phyloP scores from a whole-genome alignment of 2,797 vertebrate species.

The Salarias fasciatus region DNA sequence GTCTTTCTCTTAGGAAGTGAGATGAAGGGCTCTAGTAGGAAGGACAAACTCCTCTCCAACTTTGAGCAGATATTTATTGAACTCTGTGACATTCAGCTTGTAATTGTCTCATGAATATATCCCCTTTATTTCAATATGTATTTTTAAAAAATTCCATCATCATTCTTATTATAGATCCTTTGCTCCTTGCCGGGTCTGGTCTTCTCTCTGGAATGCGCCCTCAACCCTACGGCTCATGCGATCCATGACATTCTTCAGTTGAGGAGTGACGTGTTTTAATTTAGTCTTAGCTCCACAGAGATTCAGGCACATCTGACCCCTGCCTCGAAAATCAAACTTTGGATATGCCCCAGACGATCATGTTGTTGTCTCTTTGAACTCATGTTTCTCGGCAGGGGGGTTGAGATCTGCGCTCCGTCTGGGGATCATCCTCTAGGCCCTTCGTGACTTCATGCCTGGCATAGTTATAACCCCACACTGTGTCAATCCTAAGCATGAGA shows the following conservation, averaged over 20 bases:
- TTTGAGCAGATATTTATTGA: slow-evolving; percentile 9
- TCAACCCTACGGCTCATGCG: background rate
- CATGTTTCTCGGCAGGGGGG: slow-evolving; percentile 49
- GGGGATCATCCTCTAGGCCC: slow-evolving; percentile 58
- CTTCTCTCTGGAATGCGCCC: background rate
- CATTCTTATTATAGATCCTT: background rate
- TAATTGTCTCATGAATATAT: background rate
- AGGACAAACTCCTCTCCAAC: slow-evolving; percentile 14
- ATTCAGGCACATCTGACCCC: slow-evolving; percentile 7
- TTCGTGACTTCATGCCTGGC: slow-evolving; percentile 66
- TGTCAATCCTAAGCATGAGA: slow-evolving; percentile 68
- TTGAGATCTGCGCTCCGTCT: slow-evolving; percentile 45
- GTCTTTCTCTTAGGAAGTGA: slow-evolving; percentile 57
- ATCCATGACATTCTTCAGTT: background rate
- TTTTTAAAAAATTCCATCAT: background rate
- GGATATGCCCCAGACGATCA: slow-evolving; percentile 26
- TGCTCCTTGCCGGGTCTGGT: background rate
- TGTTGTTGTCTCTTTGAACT: slow-evolving; percentile 58
- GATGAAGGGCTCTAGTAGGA: slow-evolving; percentile 31
- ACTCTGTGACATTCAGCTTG: slow-evolving; percentile 1
- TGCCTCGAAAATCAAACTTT: slow-evolving; percentile 28
- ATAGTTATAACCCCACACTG: slow-evolving; percentile 60
- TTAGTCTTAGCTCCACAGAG: slow-evolving; percentile 4
- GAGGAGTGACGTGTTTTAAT: background rate
- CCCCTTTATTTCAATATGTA: background rate